These are phyloP conservation scores for Acanthosepion lycidas DNA, from an alignment of 2,888 invertebrate genomes.

Conservation along the genomic window DNA sequence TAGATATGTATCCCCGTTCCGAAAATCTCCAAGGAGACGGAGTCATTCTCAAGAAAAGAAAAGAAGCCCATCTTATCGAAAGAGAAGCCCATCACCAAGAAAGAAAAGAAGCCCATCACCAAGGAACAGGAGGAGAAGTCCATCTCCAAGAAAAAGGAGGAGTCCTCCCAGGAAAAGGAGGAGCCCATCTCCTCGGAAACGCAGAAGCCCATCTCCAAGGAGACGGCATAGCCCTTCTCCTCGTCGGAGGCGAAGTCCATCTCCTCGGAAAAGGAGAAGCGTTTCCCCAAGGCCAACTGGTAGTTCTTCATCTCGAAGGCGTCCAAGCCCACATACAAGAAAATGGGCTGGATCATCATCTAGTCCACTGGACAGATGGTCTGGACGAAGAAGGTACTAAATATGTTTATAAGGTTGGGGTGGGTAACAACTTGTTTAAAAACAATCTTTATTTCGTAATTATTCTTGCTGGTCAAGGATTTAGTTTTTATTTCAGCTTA, in stretches of 20 bases:
- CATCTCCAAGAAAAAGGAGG: conserved; percentile 56
- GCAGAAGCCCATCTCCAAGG: conserved; percentile 49
- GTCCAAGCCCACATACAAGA: conserved; percentile 36
- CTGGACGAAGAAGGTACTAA: conserved; percentile 50
- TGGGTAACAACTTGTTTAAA: neutral
- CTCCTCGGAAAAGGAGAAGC: conserved; percentile 48
- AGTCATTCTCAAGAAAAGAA: conserved; percentile 37
- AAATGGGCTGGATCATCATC: conserved; percentile 45
- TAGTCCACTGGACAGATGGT: conserved; percentile 45
- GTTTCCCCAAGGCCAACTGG: conserved; percentile 50
- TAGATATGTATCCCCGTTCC: conserved; percentile 52
- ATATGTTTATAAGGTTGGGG: neutral
- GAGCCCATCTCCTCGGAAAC: conserved; percentile 53
- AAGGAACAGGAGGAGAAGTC: conserved; percentile 54
- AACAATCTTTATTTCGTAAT: neutral
- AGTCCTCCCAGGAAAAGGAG: conserved; percentile 54
- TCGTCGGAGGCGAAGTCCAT: conserved; percentile 49
- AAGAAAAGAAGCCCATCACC: conserved; percentile 55
- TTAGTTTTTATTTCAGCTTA: neutral
- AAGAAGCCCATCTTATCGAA: conserved; percentile 56
- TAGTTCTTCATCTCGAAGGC: conserved; percentile 49
- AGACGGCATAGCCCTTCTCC: conserved; percentile 49
- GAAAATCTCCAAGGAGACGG: conserved; percentile 53
- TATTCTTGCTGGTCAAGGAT: neutral
- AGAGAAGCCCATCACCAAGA: conserved; percentile 53